A percentile compares a stretch with the other conserved stretches of the same genome.
Evolutionary conservation across 2,888 invertebrate species (phyloP).

Genomic region (Elmis aenea): DNA sequence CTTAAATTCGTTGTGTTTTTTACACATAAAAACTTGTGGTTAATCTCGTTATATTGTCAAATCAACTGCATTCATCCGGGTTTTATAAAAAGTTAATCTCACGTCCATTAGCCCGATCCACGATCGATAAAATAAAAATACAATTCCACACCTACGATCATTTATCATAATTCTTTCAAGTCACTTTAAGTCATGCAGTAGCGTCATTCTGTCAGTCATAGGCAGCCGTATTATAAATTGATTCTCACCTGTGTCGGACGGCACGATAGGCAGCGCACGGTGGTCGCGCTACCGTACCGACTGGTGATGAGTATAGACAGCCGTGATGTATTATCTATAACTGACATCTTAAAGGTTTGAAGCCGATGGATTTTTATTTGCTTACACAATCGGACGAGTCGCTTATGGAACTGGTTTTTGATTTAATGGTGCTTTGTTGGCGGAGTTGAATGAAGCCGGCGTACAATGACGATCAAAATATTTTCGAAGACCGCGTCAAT

Average conservation of each 20-base stretch:
- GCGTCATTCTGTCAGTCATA: slow-evolving; percentile 36
- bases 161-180: slow-evolving; percentile 23
- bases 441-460: too few species aligned
- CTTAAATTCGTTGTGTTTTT: too few species aligned
- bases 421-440: neutral
- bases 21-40: too few species aligned
- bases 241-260: slow-evolving; percentile 24
- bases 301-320: slow-evolving; percentile 29
- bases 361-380: slow-evolving; percentile 4
- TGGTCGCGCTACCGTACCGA: slow-evolving; percentile 12
- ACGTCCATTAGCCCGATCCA: too few species aligned
- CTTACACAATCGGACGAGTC: slow-evolving; percentile 5
- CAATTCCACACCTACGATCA: slow-evolving; percentile 16
- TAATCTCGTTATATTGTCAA: too few species aligned
- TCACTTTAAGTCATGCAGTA: slow-evolving; percentile 25
- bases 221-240: slow-evolving; percentile 25
- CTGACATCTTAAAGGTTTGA: slow-evolving; percentile 22
- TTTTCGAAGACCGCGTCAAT: too few species aligned
- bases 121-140: too few species aligned
- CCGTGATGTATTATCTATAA: slow-evolving; percentile 26
- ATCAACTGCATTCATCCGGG: too few species aligned
- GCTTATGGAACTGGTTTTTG: slow-evolving; percentile 5
- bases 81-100: too few species aligned
- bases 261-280: slow-evolving; percentile 10
- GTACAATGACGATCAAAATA: too few species aligned